phyloP scores from a whole-genome alignment of 64 coral and sea anemone species.

The Cladopsammia gracilis region DNA sequence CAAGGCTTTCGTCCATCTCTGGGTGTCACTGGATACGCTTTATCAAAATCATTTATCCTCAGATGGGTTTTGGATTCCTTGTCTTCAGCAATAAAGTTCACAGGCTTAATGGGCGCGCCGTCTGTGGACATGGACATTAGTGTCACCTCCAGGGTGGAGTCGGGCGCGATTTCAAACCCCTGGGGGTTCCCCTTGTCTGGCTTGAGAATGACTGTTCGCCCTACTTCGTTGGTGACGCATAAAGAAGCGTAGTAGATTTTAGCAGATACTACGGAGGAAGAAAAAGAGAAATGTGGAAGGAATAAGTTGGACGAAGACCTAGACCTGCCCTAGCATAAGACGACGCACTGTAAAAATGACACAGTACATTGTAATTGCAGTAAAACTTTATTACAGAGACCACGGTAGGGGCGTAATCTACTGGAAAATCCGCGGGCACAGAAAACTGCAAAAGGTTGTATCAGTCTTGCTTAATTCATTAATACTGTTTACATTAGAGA shows the following conservation, averaged over 20 bases:
- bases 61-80: conserved; percentile 75
- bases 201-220: conserved; percentile 79
- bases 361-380: too few relatives aligned
- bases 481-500: too few relatives aligned
- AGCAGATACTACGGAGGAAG: conserved; percentile 77
- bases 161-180: conserved; percentile 81
- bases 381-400: too few relatives aligned
- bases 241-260: conserved; percentile 96
- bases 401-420: too few relatives aligned
- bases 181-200: conserved; percentile 89
- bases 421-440: too few relatives aligned
- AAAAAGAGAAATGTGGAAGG: neutral
- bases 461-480: too few relatives aligned
- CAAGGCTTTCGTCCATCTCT: conserved; percentile 88
- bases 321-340: neutral
- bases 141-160: conserved; percentile 86
- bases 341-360: neutral
- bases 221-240: conserved; percentile 95
- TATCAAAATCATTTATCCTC: conserved; percentile 89
- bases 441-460: too few relatives aligned
- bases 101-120: conserved; percentile 73
- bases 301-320: neutral
- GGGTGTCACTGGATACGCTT: conserved; percentile 75
- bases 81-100: conserved; percentile 87
- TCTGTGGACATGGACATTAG: conserved; percentile 98